These are phyloP conservation scores for Carassius auratus DNA, from an alignment of 2,113 vertebrate species.

Conservation along the genomic window DNA sequence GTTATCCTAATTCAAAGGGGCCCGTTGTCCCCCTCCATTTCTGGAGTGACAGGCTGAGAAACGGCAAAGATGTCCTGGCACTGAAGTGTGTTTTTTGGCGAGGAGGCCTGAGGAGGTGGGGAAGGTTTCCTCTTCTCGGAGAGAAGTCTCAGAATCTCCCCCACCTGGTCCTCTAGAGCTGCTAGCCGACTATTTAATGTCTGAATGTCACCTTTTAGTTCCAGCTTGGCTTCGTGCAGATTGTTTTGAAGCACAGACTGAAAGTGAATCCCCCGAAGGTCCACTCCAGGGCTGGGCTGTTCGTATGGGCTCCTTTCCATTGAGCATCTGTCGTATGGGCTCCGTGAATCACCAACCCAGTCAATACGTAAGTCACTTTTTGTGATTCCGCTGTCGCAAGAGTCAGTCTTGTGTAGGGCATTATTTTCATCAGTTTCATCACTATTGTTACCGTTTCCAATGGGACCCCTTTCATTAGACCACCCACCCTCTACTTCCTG, in stretches of 20 bases:
- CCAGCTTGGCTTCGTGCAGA: conserved; percentile 89
- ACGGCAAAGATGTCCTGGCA: conserved; percentile 86
- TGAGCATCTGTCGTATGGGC: conserved; percentile 76
- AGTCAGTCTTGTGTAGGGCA: conserved; percentile 91
- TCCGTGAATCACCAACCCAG: conserved; percentile 87
- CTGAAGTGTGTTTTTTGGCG: conserved; percentile 80
- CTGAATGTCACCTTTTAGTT: conserved; percentile 95
- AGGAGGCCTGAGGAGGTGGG: conserved; percentile 74
- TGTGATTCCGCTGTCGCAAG: conserved; percentile 95
- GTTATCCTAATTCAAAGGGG: conserved; percentile 81
- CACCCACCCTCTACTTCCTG: conserved; percentile 68
- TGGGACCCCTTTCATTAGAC: conserved; percentile 14
- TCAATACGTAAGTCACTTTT: conserved; percentile 97
- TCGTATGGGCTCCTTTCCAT: conserved; percentile 71
- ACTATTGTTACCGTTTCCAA: conserved; percentile 37
- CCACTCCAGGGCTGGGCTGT: conserved; percentile 76
- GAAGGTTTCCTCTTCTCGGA: conserved; percentile 80
- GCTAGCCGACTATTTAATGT: conserved; percentile 86
- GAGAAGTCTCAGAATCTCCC: conserved; percentile 93
- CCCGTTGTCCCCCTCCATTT: conserved; percentile 85
- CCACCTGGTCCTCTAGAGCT: conserved; percentile 89
- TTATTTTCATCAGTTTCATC: conserved; percentile 80
- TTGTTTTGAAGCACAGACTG: conserved; percentile 89
- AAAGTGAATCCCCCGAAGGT: conserved; percentile 77
- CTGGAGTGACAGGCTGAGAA: conserved; percentile 82